A percentile compares a stretch with the other conserved stretches of the same genome.
phyloP scores from a whole-genome alignment of 1,140 invertebrate genomes.

The Muscidifurax raptorellus region DNA sequence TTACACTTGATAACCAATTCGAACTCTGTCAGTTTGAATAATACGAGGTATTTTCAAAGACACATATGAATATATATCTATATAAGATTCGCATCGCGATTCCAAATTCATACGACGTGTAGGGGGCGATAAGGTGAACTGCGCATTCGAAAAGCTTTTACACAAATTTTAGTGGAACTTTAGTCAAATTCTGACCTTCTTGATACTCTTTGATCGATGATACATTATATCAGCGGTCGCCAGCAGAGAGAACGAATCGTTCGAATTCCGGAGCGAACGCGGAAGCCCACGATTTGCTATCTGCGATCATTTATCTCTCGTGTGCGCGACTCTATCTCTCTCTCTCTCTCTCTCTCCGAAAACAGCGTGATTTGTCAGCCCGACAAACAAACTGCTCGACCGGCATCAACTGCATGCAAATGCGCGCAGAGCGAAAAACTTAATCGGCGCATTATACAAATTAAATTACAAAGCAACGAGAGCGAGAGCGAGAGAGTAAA shows the following conservation, averaged over 20 bases:
- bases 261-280: neutral
- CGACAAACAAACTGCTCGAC: neutral
- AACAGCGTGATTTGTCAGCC: neutral
- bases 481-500: neutral
- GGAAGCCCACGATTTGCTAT: neutral
- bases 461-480: neutral
- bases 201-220: neutral
- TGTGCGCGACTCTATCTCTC: no score
- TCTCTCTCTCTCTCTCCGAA: neutral
- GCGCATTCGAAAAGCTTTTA: neutral
- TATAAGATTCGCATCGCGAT: neutral
- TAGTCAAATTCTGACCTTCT: conserved; percentile 1
- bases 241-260: neutral
- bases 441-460: neutral
- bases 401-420: neutral
- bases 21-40: no score
- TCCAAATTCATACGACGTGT: neutral
- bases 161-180: no score
- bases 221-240: neutral
- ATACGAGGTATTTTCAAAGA: no score
- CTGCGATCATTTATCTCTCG: conserved; percentile 3
- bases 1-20: no score
- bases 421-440: neutral
- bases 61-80: neutral
- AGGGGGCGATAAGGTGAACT: neutral